Conservation (phyloP, 2,113 vertebrate genomes). For the Microcebus tavaratra region DNA sequence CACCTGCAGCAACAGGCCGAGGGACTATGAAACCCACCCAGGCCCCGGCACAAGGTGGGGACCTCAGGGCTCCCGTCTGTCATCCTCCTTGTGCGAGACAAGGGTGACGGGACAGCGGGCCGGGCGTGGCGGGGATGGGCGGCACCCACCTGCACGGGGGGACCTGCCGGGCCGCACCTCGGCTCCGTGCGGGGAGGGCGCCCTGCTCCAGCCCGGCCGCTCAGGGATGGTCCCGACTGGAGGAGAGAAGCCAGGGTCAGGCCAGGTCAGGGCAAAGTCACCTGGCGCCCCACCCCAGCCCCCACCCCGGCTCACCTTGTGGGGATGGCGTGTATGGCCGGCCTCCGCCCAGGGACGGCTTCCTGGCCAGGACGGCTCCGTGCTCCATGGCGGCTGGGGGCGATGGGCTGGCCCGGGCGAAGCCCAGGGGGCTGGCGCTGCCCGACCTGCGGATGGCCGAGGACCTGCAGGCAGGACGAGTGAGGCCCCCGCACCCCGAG, state of each 20-base stretch:
- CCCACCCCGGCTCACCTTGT: conserved; percentile 84
- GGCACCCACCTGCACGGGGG: conserved; percentile 77
- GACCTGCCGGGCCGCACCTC: conserved; percentile 83
- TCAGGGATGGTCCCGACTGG: conserved; percentile 92
- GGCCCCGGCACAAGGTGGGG: no score
- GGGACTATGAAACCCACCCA: not conserved
- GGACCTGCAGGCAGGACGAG: conserved; percentile 81
- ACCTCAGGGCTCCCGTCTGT: no score
- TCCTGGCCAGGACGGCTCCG: conserved; percentile 81
- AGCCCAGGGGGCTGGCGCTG: conserved; percentile 84
- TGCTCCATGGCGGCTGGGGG: conserved; percentile 87
- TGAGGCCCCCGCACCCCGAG: fast-evolving
- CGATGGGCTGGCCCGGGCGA: conserved; percentile 85
- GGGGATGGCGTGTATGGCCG: conserved; percentile 89
- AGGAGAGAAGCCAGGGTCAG: not conserved
- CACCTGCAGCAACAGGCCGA: not conserved
- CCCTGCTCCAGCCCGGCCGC: conserved; percentile 84
- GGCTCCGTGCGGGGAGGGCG: conserved; percentile 81
- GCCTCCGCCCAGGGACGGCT: conserved; percentile 88
- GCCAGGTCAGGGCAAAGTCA: fast-evolving
- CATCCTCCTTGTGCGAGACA: no score
- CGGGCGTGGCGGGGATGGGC: not conserved
- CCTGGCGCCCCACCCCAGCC: not conserved
- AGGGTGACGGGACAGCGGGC: not conserved
- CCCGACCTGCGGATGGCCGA: conserved; percentile 84